phyloP scores from a whole-genome alignment of 1,140 invertebrate species.

The Drosophila nigromelanica region DNA sequence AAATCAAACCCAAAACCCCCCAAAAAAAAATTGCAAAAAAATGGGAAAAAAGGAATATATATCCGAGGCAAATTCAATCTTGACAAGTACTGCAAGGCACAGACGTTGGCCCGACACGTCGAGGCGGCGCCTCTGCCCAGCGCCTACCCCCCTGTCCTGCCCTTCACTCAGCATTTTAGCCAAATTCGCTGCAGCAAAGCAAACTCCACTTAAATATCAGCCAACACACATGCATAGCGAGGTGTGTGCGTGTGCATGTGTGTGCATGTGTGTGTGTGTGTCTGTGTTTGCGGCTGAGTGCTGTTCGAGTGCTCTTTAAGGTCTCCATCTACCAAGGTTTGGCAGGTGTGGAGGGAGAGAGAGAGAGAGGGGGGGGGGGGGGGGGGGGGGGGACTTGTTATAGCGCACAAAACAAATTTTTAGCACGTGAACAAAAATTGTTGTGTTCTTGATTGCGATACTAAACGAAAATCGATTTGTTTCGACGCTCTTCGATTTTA shows the following conservation, averaged over 20 bases:
- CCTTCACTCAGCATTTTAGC: slow-evolving; percentile 32
- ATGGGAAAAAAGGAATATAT: background rate
- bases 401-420: slow-evolving; percentile 79
- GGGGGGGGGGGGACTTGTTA: slow-evolving; percentile 60
- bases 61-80: slow-evolving; percentile 80
- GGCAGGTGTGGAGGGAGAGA: slow-evolving; percentile 3
- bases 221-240: slow-evolving; percentile 62
- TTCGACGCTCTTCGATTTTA: slow-evolving; percentile 52
- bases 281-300: slow-evolving; percentile 73
- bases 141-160: background rate
- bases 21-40: slow-evolving; percentile 9
- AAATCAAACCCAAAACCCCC: slow-evolving; percentile 10
- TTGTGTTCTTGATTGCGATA: slow-evolving; percentile 78
- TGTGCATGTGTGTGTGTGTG: slow-evolving; percentile 24
- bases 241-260: slow-evolving; percentile 35
- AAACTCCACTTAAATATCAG: slow-evolving; percentile 72
- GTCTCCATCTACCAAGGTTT: slow-evolving; percentile 70
- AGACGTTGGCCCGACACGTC: slow-evolving; percentile 44
- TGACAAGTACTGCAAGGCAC: slow-evolving; percentile 81
- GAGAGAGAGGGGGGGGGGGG: slow-evolving; percentile 6
- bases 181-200: slow-evolving; percentile 44
- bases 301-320: slow-evolving; percentile 81
- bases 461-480: slow-evolving; percentile 81
- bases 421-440: slow-evolving; percentile 73
- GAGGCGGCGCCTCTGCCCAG: slow-evolving; percentile 15